Base-by-base conservation (phyloP, 2,888 invertebrate genomes). In the Flexamia atlantica region DNA sequence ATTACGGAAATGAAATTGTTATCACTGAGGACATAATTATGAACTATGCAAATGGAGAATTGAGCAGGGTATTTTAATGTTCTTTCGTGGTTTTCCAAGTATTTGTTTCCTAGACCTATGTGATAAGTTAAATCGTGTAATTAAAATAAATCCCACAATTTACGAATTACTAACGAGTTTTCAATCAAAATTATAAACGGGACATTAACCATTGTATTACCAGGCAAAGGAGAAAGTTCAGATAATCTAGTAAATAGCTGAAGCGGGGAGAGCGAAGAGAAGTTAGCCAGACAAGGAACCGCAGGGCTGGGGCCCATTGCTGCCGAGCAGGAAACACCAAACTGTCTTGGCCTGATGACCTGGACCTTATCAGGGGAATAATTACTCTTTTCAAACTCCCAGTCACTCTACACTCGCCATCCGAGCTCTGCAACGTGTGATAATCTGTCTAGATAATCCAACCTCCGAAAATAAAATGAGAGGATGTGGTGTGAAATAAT, bases 341-440 rank as follows among this genome's bases (percentile, higher is more conserved):
- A 72, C 72, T 72, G 72, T 40, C 72, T 72, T 72, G 42, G 72
- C 72, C 64, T 72, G 72, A 72, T 72, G 40, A 72, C 72, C 72
- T 72, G 14, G 64, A 28, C 28, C 64, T 64, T 64, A 64, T 64
- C 64, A 64, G 28, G 30, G 30, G 12, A 64, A 64, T 64, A 28
- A 64, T 64, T 28, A 64, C 28, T 23, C 57, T 23, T 57, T 14
- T 5, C 64, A 3, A 64, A 64, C 64, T 64, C 30, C 30, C 28
- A 28, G 64, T 28, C 30, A 12, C 17, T 46, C 46, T 17, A 14
- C 57, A 57, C 4, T 4, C 14, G 46, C 25, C 23, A 20, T 20
- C 9, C 9, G 12, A 57, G 46, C 25, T 57, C 57, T 20, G 25
- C 9, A 23, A 57, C 20, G 5, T 50, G 50, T 50, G 50, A n/a